phyloP scores from a whole-genome alignment of 1,140 invertebrate species.

The Diorhabda carinulata region DNA sequence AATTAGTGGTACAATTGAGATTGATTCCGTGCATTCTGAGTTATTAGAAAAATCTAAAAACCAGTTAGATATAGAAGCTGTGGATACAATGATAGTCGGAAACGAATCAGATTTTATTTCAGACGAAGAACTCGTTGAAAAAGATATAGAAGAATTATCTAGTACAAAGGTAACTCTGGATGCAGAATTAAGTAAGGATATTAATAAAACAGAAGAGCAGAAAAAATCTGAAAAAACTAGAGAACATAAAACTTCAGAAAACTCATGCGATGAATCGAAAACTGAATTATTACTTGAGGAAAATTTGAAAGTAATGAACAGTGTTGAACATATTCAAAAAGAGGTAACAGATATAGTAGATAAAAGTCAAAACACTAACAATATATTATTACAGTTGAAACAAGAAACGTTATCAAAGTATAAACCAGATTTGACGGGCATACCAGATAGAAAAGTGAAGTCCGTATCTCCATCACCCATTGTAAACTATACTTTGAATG shows the following conservation, averaged over 20 bases:
- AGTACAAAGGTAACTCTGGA: neutral
- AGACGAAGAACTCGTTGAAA: conserved; percentile 23
- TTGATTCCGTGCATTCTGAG: conserved; percentile 12
- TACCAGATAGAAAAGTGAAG: conserved; percentile 9
- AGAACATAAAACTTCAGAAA: neutral
- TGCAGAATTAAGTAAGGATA: conserved; percentile 29
- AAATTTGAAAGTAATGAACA: neutral
- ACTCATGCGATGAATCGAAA: neutral
- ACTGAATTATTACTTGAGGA: neutral
- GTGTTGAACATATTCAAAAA: neutral
- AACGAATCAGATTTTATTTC: conserved; percentile 24
- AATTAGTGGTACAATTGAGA: neutral
- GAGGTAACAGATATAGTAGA: conserved; percentile 1
- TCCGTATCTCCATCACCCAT: neutral
- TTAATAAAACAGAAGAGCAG: neutral
- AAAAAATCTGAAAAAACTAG: neutral
- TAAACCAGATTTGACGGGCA: conserved; percentile 7
- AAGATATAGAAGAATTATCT: conserved; percentile 25
- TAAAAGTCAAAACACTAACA: neutral
- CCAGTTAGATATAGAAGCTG: neutral
- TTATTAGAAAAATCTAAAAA: neutral
- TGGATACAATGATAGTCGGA: conserved; percentile 6
- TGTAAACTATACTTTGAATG: neutral
- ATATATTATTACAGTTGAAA: conserved; percentile 12
- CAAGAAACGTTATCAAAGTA: conserved; percentile 19